Evolutionary conservation across 2,888 invertebrate species (phyloP), one percentile per base, ranked within the genome.

Genomic region (Diplazon laetatorius): DNA sequence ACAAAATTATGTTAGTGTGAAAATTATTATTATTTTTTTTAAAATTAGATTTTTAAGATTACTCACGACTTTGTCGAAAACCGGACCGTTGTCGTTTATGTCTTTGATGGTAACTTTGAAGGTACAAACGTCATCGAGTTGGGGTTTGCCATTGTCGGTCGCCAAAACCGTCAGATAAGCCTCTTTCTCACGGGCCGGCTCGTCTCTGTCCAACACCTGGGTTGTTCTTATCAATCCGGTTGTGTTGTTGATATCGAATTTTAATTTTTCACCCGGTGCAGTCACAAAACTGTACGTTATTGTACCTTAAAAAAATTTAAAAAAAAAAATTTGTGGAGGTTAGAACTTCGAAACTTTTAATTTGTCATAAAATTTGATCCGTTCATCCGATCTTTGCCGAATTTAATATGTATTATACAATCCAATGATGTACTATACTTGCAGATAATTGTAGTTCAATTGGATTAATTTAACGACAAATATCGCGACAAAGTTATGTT

Each of bases 71-170:
- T 95, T 95, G 90, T 96, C 96, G 91, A 96, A 95, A 84, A 95
- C 94, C 3, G 96, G 96, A 14, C 92, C 92, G 89, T 98, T 98
- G 91, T 99, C 99, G 92, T 99, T 99, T 88, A 97, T 95, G 91
- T 99, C 99, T 87, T 94, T 95, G 82, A 98, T 96, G 80, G 95
- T 94, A 70, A 98, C 96, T 92, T 96, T 96, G 90, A 99, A 96
- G 4, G 97, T 97, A 91, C 99, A 99, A 70, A 97, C 96, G 86
- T 98, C 98, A 85, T 97, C 97, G 66, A 99, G 92, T 59, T 95
- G 95, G 0, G 98, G 97, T 83, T 95, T 94, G 0, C 98, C 99
- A 90, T 98, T 96, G 92, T 99, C 99, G 74, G 96, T 96, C 0
- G 97, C 99, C 89, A 97, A 94, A 6, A 98, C 96, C 37, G 97